Conservation (phyloP, 2,113 vertebrate species). For the Sceloporus tristichus region DNA sequence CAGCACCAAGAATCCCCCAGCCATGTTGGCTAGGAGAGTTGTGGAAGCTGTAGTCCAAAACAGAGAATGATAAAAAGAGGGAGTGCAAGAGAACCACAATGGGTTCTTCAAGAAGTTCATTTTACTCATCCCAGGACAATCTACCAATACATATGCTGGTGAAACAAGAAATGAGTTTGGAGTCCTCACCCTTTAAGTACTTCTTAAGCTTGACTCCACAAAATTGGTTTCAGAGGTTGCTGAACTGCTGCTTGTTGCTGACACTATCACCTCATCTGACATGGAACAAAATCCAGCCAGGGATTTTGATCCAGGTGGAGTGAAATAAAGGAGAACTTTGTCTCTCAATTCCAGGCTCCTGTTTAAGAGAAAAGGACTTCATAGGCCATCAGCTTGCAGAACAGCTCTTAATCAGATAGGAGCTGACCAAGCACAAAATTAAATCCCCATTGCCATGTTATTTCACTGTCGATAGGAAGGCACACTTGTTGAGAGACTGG, state of each 20-base stretch:
- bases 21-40: too few relatives aligned
- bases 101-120: too few relatives aligned
- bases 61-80: background rate
- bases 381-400: background rate
- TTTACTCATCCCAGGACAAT: background rate
- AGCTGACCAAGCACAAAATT: conserved; percentile 12
- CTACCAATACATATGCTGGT: background rate
- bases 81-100: background rate
- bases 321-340: background rate
- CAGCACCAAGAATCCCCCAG: too few relatives aligned
- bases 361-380: background rate
- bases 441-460: conserved; percentile 24
- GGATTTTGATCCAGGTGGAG: background rate
- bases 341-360: background rate
- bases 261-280: background rate
- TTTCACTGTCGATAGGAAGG: conserved; percentile 5
- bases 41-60: background rate
- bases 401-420: background rate
- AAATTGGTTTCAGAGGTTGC: background rate
- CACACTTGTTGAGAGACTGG: background rate
- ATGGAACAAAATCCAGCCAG: background rate
- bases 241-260: background rate
- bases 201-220: background rate
- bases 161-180: background rate
- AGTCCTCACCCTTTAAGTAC: background rate